Evolutionary conservation across 2,113 vertebrate genomes (phyloP).

Genomic region (Erythrolamprus reginae): DNA sequence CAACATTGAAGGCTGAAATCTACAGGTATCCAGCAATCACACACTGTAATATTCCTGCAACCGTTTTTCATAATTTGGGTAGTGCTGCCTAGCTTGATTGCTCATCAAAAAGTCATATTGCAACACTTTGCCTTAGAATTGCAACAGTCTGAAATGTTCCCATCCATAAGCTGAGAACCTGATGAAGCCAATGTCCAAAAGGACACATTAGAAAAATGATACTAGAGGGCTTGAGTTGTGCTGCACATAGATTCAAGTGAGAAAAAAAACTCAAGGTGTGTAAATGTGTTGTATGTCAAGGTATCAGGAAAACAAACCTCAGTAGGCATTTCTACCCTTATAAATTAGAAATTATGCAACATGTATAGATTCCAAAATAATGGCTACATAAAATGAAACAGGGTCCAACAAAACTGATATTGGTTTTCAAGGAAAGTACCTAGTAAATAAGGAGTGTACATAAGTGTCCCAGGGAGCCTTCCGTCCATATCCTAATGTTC

Average conservation of each 20-base stretch:
- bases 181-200: background rate
- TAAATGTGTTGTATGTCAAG: background rate
- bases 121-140: background rate
- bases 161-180: background rate
- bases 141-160: constrained; percentile 20
- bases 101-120: background rate
- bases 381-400: background rate
- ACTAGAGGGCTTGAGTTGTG: background rate
- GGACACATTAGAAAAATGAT: background rate
- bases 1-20: background rate
- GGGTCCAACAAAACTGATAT: background rate
- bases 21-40: background rate
- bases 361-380: background rate
- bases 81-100: background rate
- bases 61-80: accelerated
- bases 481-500: too few relatives aligned
- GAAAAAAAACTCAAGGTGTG: background rate
- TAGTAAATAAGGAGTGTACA: too few relatives aligned
- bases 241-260: background rate
- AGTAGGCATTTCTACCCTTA: background rate
- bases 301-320: background rate
- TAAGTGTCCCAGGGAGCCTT: too few relatives aligned
- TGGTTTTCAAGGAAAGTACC: background rate
- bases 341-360: background rate
- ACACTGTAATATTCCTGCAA: background rate